Conservation (phyloP, 2,888 invertebrate genomes). For the Scaeva pyrastri region DNA sequence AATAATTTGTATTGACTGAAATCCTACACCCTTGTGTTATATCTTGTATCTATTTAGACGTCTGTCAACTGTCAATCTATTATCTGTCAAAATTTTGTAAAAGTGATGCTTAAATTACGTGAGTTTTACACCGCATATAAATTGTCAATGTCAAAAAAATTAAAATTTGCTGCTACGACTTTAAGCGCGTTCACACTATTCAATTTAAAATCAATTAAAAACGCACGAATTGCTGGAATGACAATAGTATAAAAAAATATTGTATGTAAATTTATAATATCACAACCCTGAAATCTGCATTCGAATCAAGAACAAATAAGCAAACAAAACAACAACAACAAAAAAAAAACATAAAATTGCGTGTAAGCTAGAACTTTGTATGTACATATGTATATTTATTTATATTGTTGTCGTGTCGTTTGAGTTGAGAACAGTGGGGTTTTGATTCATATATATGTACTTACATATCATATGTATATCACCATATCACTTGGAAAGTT, state of each 20-base stretch:
- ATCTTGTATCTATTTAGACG: slow-evolving; percentile 3
- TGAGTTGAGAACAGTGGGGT: not conserved
- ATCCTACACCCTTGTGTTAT: not conserved
- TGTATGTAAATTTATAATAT: slow-evolving; percentile 18
- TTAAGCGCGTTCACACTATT: slow-evolving; percentile 27
- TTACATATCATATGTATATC: not conserved
- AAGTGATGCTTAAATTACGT: not conserved
- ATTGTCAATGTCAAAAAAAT: not conserved
- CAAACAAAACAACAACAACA: not conserved
- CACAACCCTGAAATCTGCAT: slow-evolving; percentile 40
- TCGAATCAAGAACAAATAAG: slow-evolving; percentile 20
- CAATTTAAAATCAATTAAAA: slow-evolving; percentile 46
- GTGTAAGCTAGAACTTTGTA: slow-evolving; percentile 13
- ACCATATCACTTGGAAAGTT: slow-evolving; percentile 14
- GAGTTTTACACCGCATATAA: not conserved
- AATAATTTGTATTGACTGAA: too few relatives aligned
- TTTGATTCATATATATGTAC: slow-evolving; percentile 3
- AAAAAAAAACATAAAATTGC: slow-evolving; percentile 15
- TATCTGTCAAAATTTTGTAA: slow-evolving; percentile 30
- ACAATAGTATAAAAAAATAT: slow-evolving; percentile 22
- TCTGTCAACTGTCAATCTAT: slow-evolving; percentile 11
- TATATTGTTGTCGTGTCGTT: not conserved
- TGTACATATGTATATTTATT: slow-evolving; percentile 7
- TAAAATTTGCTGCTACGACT: not conserved
- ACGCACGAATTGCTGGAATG: slow-evolving; percentile 3